Conservation (phyloP, 2,888 invertebrate species). For the Macrophya alboannulata region DNA sequence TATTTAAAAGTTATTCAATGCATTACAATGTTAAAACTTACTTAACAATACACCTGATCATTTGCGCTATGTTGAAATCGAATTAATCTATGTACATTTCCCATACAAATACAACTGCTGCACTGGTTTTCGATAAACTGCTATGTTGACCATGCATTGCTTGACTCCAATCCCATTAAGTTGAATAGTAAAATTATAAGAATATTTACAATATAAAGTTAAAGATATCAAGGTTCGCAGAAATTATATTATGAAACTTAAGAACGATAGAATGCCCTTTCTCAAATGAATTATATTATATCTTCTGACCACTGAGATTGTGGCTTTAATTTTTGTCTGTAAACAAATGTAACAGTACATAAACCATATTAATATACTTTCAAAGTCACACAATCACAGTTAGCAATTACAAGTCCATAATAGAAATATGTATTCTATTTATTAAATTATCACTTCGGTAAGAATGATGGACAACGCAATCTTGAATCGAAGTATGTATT, state of each 20-base stretch:
- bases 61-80: conserved; percentile 29
- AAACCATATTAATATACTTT: conserved; percentile 22
- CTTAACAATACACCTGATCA: conserved; percentile 46
- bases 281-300: conserved; percentile 5
- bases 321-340: not conserved
- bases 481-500: not conserved
- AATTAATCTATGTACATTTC: conserved; percentile 45
- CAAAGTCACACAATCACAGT: conserved; percentile 45
- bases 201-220: conserved; percentile 47
- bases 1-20: conserved; percentile 32
- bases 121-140: conserved; percentile 22
- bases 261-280: conserved; percentile 54
- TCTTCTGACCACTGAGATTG: conserved; percentile 30
- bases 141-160: conserved; percentile 23
- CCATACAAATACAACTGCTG: conserved; percentile 46
- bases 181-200: conserved; percentile 36
- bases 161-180: conserved; percentile 43
- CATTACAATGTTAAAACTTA: conserved; percentile 47
- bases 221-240: not conserved
- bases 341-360: not conserved
- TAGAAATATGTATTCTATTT: conserved; percentile 44
- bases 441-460: not conserved
- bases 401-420: conserved; percentile 55
- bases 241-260: conserved; percentile 45
- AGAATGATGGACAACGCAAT: conserved; percentile 23